phyloP scores from a whole-genome alignment of 2,113 vertebrate species.

The Gulo gulo region DNA sequence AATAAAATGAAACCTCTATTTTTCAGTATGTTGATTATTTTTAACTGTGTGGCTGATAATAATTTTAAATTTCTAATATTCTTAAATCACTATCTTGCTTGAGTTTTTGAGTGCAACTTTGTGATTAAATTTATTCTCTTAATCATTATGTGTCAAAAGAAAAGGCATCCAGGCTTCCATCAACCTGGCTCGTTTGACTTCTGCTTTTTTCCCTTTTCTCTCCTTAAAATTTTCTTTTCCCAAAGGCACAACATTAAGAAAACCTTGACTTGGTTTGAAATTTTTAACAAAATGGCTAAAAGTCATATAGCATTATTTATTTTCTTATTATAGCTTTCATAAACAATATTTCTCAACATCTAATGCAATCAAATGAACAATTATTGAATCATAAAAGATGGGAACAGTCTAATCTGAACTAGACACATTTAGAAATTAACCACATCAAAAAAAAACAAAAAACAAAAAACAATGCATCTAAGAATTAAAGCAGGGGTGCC shows the following conservation, averaged over 20 bases:
- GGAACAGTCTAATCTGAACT: neutral
- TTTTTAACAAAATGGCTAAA: neutral
- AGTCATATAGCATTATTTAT: neutral
- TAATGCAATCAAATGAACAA: neutral
- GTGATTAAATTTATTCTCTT: neutral
- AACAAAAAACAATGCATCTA: too few relatives aligned
- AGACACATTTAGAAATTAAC: neutral
- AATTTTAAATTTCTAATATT: neutral
- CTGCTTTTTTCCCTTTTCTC: neutral
- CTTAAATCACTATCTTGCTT: neutral
- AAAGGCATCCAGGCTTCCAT: neutral
- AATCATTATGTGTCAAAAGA: neutral
- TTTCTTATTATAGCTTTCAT: neutral
- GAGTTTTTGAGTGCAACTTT: neutral
- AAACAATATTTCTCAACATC: neutral
- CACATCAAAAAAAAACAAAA: neutral
- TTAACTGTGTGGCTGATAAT: neutral
- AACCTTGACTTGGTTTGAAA: neutral
- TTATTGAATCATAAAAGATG: neutral
- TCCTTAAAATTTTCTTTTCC: neutral
- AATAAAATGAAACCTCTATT: conserved; percentile 15
- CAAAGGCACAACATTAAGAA: neutral
- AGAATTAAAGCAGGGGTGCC: neutral
- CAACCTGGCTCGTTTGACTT: neutral
- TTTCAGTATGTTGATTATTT: neutral